Evolutionary conservation across 1,140 invertebrate genomes (phyloP).

Genomic region (Cydia fagiglandana): DNA sequence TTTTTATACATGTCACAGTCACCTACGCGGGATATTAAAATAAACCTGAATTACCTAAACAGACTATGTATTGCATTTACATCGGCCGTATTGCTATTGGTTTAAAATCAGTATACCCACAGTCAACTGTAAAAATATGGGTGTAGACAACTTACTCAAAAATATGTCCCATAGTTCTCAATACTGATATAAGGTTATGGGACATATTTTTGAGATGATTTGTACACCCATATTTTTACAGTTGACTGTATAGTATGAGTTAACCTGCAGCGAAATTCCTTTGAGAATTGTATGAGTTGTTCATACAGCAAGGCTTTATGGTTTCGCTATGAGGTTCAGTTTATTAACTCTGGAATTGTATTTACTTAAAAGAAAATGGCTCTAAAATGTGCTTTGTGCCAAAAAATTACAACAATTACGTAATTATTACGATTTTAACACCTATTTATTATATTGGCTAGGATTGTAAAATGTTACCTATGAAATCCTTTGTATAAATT

Average conservation of each 20-base stretch:
- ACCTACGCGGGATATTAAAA: not conserved
- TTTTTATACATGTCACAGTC: constrained; percentile 31
- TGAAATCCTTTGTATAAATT: constrained; percentile 45
- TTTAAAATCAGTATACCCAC: too few relatives aligned
- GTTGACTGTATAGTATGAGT: too few relatives aligned
- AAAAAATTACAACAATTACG: constrained; percentile 48
- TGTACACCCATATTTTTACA: too few relatives aligned
- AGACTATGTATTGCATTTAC: too few relatives aligned
- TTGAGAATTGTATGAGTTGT: too few relatives aligned
- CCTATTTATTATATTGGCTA: constrained; percentile 50
- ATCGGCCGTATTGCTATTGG: too few relatives aligned
- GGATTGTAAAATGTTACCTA: constrained; percentile 54
- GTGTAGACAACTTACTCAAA: too few relatives aligned
- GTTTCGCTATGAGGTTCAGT: not conserved
- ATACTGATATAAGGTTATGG: too few relatives aligned
- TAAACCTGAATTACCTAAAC: not conserved
- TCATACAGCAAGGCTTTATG: not conserved
- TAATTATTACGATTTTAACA: constrained; percentile 36
- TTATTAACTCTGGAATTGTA: not conserved
- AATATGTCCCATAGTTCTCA: too few relatives aligned
- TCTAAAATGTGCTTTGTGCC: constrained; percentile 55
- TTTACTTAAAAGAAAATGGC: constrained; percentile 1
- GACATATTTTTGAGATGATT: too few relatives aligned
- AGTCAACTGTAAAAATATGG: too few relatives aligned
- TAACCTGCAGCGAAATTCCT: too few relatives aligned